Evolutionary conservation across 1,140 invertebrate species (phyloP), one percentile per base, ranked within the genome.

Genomic region (Ceratosolen solmsi): DNA sequence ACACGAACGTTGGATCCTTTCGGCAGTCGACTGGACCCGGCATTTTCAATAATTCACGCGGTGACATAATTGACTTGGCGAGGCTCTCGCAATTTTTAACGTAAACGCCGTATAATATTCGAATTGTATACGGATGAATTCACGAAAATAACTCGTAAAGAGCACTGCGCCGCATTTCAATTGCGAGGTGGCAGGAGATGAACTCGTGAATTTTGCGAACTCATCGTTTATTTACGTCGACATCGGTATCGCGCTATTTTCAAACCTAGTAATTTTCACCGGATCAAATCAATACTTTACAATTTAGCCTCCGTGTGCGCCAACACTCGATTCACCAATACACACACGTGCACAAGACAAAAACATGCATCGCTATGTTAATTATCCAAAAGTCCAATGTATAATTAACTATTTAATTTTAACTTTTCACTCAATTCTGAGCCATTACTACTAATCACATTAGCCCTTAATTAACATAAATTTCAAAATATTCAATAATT

Each of bases 141-240:
- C 46, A 54, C 60, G 46, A 20, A 78, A n/a, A 71, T 74, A 74
- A 74, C 46, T 74, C 30, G 72, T 0, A 30, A 68, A 17, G 72
- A 74, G 72, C 27, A 36, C 49, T 38, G 20, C 36, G 15, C 33
- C 27, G 63, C 33, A 38, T 68, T 68, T 68, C 63, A 68, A 68
- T 38, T n/a, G 51, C 22, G 51, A n/a, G 30, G 0, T 33, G 3
- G 36, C 22, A 13, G 22, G 1, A 72, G 27, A 58, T 30, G 25
- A 27, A 74, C 71, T 75, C 73, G 73, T 54, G 51, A 58, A 76
- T 82, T 82, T 76, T 36, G 73, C 51, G 65, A 25, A 58, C 63
- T 82, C 80, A 77, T 82, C 80, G 27, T 76, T 82, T 82, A 77
- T 82, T 82, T 76, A 81, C 49, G 36, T 30, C 41, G 49, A 68